phyloP scores from a whole-genome alignment of 2,797 vertebrate genomes.

The Lycodopsis pacificus region DNA sequence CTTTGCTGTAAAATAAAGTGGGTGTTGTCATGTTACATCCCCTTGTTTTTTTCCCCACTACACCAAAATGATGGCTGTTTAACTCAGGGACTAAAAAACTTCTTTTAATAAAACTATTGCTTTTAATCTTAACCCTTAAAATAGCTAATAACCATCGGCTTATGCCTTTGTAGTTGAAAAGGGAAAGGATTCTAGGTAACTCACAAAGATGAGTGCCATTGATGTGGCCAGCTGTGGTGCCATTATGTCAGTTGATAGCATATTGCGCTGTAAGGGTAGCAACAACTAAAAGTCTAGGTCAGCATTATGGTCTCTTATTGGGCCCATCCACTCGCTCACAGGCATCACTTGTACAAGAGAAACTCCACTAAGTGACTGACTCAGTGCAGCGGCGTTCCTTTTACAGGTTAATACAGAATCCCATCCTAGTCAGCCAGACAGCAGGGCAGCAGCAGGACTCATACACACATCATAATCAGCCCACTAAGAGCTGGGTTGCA shows the following conservation, averaged over 20 bases:
- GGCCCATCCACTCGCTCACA: conserved; percentile 34
- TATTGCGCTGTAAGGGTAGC: conserved; percentile 19
- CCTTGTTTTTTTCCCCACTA: not conserved
- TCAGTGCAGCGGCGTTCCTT: conserved; percentile 47
- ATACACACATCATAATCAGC: conserved; percentile 71
- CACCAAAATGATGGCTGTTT: not conserved
- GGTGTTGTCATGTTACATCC: conserved; percentile 4
- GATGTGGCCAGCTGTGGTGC: conserved; percentile 17
- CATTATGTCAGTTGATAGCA: conserved; percentile 26
- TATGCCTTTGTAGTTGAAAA: conserved; percentile 32
- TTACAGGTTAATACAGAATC: conserved; percentile 65
- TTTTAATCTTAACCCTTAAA: conserved; percentile 27
- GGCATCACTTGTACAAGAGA: conserved; percentile 60
- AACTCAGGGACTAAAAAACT: not conserved
- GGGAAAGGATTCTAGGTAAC: not conserved
- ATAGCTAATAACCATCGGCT: conserved; percentile 39
- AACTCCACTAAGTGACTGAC: conserved; percentile 57
- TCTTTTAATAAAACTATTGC: conserved; percentile 43
- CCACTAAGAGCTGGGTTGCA: conserved; percentile 49
- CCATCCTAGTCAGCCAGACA: conserved; percentile 58
- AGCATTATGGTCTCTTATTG: conserved; percentile 53
- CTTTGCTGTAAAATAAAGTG: conserved; percentile 13
- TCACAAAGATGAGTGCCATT: conserved; percentile 1
- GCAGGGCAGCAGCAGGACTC: conserved; percentile 62
- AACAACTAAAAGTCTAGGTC: conserved; percentile 42